A percentile compares a stretch with the other conserved stretches of the same genome.
Conservation (phyloP, 2,797 vertebrate species). For the Hydrolagus colliei region DNA sequence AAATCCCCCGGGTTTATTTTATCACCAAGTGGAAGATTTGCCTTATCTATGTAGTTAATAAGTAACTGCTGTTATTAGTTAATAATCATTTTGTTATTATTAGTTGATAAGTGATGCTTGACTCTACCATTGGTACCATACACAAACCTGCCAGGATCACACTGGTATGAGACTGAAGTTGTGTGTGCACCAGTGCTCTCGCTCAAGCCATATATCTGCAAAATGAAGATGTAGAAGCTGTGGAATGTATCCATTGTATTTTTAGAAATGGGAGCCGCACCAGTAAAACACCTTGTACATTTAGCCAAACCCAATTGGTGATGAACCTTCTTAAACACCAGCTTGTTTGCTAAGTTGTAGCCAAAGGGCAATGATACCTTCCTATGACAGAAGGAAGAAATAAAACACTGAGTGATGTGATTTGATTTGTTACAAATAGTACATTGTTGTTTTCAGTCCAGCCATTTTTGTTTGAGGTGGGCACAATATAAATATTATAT, state of each 20-base stretch:
- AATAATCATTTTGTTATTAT: too few relatives aligned
- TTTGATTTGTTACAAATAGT: too few relatives aligned
- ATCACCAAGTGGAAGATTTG: too few relatives aligned
- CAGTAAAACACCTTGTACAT: slow-evolving; percentile 72
- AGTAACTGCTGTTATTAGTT: too few relatives aligned
- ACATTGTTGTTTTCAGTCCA: too few relatives aligned
- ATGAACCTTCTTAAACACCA: slow-evolving; percentile 71
- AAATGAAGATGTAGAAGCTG: slow-evolving; percentile 70
- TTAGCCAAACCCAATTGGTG: slow-evolving; percentile 62
- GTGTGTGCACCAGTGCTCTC: slow-evolving; percentile 80
- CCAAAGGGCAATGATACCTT: slow-evolving; percentile 65
- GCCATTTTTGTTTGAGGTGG: too few relatives aligned
- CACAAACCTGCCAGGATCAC: slow-evolving; percentile 46
- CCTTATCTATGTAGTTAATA: too few relatives aligned
- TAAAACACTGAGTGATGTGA: too few relatives aligned
- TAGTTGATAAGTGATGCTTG: too few relatives aligned
- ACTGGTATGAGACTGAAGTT: slow-evolving; percentile 61
- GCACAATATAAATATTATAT: too few relatives aligned
- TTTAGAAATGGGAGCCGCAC: slow-evolving; percentile 67
- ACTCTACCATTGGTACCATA: not conserved
- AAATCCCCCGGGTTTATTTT: too few relatives aligned
- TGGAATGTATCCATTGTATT: slow-evolving; percentile 73
- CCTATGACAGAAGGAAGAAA: slow-evolving; percentile 38
- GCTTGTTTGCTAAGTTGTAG: slow-evolving; percentile 59
- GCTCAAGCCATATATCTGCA: slow-evolving; percentile 78